Evolutionary conservation across 2,113 vertebrate species (phyloP).

Genomic region (Pungitius pungitius): DNA sequence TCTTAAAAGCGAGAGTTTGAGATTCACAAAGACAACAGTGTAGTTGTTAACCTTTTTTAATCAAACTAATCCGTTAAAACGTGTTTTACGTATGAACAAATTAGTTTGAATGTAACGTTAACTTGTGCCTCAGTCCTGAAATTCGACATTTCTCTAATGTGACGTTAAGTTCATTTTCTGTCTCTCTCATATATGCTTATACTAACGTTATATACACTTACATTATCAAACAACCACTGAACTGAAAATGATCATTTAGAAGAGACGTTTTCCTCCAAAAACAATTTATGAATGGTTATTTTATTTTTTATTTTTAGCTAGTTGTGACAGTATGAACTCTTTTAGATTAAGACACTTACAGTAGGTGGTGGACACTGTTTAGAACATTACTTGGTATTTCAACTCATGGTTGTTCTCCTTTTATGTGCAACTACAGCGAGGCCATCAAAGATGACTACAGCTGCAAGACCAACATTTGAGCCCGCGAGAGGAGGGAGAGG

Average conservation of each 20-base stretch:
- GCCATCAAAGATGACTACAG: slow-evolving; percentile 90
- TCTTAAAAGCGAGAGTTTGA: too few relatives aligned
- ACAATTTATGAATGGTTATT: background rate
- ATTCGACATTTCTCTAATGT: background rate
- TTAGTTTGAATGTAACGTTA: background rate
- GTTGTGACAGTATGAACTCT: too few relatives aligned
- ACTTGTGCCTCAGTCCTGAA: background rate
- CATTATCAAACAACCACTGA: background rate
- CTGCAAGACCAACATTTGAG: slow-evolving; percentile 96
- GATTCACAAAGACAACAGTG: background rate
- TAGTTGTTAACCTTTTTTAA: background rate
- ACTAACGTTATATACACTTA: background rate
- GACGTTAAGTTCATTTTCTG: background rate
- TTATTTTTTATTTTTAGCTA: background rate
- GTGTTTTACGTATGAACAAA: background rate
- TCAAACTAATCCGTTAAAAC: background rate
- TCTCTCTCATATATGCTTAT: background rate
- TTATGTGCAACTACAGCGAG: slow-evolving; percentile 18
- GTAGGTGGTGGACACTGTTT: background rate
- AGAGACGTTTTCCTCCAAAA: background rate
- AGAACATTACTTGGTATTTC: background rate
- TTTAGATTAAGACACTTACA: background rate
- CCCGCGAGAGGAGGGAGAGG: slow-evolving; percentile 95
- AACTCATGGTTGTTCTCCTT: background rate
- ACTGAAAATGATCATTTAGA: background rate